Evolutionary conservation across 2,888 invertebrate genomes (phyloP), one percentile per base, ranked within the genome.

Genomic region (Drosophila rubida): DNA sequence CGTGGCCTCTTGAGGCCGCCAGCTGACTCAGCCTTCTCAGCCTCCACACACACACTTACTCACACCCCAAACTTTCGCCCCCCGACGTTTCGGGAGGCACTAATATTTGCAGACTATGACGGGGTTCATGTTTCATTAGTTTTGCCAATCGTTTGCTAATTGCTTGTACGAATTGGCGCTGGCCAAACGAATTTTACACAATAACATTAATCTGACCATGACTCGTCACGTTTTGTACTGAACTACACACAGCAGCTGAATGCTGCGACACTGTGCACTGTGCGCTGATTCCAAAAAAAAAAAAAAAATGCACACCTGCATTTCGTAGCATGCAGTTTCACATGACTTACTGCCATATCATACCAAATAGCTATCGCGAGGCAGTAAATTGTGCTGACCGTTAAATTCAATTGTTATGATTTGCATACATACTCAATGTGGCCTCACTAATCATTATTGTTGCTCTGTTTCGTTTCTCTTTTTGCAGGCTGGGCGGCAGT

Each of bases 401-500:
- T 48, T 48, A 32, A 11, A 32, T 48, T 11, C 0, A 37, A 49
- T 27, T 41, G 3, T 3, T 19, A 3, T 19, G 19, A 19, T 19
- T 2, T 19, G 3, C 19, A 3, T 19, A 19, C 19, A 19, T 19
- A 19, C 19, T n/a, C n/a, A n/a, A n/a, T n/a, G n/a, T n/a, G n/a
- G n/a, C 7, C 6, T 27, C 3, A 16, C 37, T n/a, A 35, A 14
- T 14, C 5, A 22, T 4, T 22, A 11, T 42, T 25, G 4, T 8
- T 30, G 5, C n/a, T n/a, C n/a, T n/a, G 4, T 19, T 37, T 23
- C 39, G 2, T 48, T 30, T 50, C 46, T 46, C 8, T 14, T 39
- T 4, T 53, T 81, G 6, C 68, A 92, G 92, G 9, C 90, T 92
- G 71, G 91, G 91, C 66, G 91, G 91, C 63, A 91, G 91, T 64